Conservation (phyloP, 2,113 vertebrate genomes). For the Oryzias curvinotus region DNA sequence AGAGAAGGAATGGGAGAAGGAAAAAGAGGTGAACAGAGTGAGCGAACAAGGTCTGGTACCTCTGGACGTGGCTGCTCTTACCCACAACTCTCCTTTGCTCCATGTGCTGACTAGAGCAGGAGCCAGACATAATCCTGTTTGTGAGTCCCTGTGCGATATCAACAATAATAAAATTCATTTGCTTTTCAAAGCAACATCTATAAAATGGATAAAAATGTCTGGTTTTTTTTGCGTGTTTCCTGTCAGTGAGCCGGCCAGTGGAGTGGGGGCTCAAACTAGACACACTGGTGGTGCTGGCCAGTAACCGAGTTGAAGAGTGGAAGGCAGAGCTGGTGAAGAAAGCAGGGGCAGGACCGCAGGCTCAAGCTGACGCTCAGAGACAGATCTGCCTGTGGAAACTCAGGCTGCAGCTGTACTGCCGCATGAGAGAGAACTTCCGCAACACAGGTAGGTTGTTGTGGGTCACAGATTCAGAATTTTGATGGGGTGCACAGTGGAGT, state of each 20-base stretch:
- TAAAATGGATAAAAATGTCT: background rate
- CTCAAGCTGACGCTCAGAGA: constrained; percentile 63
- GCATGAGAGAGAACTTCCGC: constrained; percentile 76
- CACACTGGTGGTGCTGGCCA: constrained; percentile 66
- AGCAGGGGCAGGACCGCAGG: constrained; percentile 50
- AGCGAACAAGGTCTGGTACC: constrained; percentile 78
- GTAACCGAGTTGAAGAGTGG: constrained; percentile 60
- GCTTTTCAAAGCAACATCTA: background rate
- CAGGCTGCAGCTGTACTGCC: constrained; percentile 72
- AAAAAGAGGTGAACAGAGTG: constrained; percentile 71
- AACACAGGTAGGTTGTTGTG: constrained; percentile 61
- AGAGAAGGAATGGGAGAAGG: constrained; percentile 59
- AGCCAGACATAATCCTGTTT: constrained; percentile 72
- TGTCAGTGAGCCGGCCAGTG: constrained; percentile 60
- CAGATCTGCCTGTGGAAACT: constrained; percentile 72
- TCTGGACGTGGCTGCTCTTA: constrained; percentile 75
- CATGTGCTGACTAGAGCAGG: constrained; percentile 74
- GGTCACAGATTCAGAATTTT: background rate
- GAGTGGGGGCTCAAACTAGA: constrained; percentile 76
- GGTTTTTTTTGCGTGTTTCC: background rate
- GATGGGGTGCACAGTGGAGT: no score
- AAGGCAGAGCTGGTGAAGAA: constrained; percentile 57
- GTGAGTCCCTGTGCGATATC: constrained; percentile 57
- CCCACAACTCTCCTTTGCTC: constrained; percentile 75
- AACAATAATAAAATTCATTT: background rate